These are phyloP conservation scores for Latheticus oryzae DNA, from an alignment of 2,888 invertebrate genomes.

Conservation along the genomic window DNA sequence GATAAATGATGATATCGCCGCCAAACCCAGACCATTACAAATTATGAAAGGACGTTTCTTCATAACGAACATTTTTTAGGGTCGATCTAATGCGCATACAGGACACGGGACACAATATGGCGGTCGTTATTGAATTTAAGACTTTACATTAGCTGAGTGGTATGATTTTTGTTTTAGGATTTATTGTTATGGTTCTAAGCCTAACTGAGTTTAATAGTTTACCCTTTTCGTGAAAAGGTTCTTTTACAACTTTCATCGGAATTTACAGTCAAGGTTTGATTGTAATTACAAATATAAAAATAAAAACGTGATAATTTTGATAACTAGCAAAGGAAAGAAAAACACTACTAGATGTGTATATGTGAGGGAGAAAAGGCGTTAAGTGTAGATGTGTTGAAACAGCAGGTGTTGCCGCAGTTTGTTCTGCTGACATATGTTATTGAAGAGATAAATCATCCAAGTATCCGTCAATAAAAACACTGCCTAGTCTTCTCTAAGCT, in stretches of 20 bases:
- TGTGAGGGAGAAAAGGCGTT: constrained; percentile 39
- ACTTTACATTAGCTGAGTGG: constrained; percentile 33
- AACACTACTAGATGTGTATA: too few relatives aligned
- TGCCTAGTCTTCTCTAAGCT: constrained; percentile 44
- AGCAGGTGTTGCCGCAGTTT: constrained; percentile 54
- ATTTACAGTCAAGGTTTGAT: too few relatives aligned
- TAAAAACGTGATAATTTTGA: constrained; percentile 24
- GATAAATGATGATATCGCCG: constrained; percentile 25
- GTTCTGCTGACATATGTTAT: constrained; percentile 54
- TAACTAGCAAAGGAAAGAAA: constrained; percentile 22
- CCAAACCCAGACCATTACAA: constrained; percentile 33
- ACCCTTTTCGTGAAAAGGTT: constrained; percentile 8
- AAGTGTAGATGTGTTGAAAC: constrained; percentile 47
- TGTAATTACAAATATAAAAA: too few relatives aligned
- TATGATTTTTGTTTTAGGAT: constrained; percentile 31
- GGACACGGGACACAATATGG: constrained; percentile 34
- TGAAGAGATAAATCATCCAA: constrained; percentile 55
- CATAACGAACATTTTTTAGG: constrained; percentile 30
- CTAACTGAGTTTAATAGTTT: constrained; percentile 29
- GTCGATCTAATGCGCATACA: constrained; percentile 18
- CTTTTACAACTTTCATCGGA: too few relatives aligned
- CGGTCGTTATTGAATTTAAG: constrained; percentile 34
- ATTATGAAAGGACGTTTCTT: constrained; percentile 34
- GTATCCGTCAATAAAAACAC: constrained; percentile 53
- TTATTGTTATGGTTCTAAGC: constrained; percentile 21